Base-by-base conservation (phyloP, 2,888 invertebrate species). In the Pediacus dermestoides region DNA sequence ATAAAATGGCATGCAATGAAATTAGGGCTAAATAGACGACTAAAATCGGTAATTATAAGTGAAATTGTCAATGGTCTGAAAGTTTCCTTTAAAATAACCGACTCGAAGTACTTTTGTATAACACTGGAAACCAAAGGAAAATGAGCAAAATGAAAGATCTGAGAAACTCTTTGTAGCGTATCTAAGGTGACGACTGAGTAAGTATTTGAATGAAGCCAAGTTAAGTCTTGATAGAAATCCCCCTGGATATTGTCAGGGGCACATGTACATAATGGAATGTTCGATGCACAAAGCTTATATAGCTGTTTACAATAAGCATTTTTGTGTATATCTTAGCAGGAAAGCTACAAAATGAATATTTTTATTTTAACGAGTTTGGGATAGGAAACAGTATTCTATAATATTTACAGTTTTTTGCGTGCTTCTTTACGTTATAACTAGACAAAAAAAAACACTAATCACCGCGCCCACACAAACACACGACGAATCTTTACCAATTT, bases 251-350 rank as follows among this genome's bases (percentile, higher is more conserved):
- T 34, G 35, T 37, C 30, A 31, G 36, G 34, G 30, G 31, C 21
- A 43, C 25, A 39, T 42, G 18, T 44, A 39, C 44, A 39, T 34
- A 44, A 47, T 44, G 42, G 18, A 42, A 44, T 44, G 34, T 42
- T 39, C 30, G 33, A 36, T 37, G 41, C 37, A 41, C 32, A 35
- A 44, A 45, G 44, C 44, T 34, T 30, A 37, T 28, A 38, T 48
- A 33, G 43, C 42, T 48, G 45, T 45, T 39, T 48, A 48, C 45
- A 45, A 22, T 39, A 45, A 48, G 48, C 48, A 36, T 39, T 34
- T 33, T 36, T 40, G 44, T 39, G 44, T 42, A 39, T 30, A 34
- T 36, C 34, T 44, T 37, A 40, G 41, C 39, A 43, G 41, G 40
- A 41, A 40, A 48, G 45, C 48, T 46, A 48, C 38, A 33, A 37